phyloP scores from a whole-genome alignment of 2,113 vertebrate species.

The Colistium nudipinnis region DNA sequence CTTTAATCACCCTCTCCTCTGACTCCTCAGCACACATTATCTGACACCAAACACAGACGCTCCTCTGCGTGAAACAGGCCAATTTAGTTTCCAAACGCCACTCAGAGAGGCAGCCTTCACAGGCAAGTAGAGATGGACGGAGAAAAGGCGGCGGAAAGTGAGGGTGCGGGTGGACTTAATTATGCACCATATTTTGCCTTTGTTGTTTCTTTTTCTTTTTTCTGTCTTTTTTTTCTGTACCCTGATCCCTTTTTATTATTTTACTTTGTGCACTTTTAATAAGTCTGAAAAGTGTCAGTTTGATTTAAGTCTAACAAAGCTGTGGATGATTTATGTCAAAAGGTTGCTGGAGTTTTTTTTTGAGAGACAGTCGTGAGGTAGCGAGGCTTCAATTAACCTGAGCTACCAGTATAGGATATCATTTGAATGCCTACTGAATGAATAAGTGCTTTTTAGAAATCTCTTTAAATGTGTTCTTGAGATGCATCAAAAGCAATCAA shows the following conservation, averaged over 20 bases:
- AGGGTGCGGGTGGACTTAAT: constrained; percentile 43
- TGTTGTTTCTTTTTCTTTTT: constrained; percentile 51
- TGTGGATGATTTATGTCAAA: constrained; percentile 72
- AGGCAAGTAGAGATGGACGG: constrained; percentile 54
- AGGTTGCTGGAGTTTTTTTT: constrained; percentile 59
- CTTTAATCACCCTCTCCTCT: constrained; percentile 83
- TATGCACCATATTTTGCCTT: constrained; percentile 60
- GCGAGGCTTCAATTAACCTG: constrained; percentile 70
- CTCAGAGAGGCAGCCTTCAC: constrained; percentile 64
- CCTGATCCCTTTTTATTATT: constrained; percentile 30
- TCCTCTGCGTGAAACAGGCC: constrained; percentile 75
- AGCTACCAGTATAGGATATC: constrained; percentile 63
- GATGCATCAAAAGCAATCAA: constrained; percentile 69
- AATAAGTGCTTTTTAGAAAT: constrained; percentile 65
- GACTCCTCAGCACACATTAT: constrained; percentile 80
- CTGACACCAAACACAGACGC: constrained; percentile 81
- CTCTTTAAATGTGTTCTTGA: constrained; percentile 67
- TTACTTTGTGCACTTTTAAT: constrained; percentile 71
- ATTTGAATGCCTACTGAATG: constrained; percentile 69
- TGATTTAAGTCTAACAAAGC: constrained; percentile 72
- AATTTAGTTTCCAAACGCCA: constrained; percentile 77
- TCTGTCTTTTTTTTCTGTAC: constrained; percentile 6
- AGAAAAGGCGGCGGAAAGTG: constrained; percentile 39
- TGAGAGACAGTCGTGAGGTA: constrained; percentile 69
- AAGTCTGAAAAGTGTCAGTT: constrained; percentile 68